These are phyloP conservation scores for Rhabdomys dilectus DNA, from an alignment of 2,113 vertebrate genomes.

Conservation along the genomic window DNA sequence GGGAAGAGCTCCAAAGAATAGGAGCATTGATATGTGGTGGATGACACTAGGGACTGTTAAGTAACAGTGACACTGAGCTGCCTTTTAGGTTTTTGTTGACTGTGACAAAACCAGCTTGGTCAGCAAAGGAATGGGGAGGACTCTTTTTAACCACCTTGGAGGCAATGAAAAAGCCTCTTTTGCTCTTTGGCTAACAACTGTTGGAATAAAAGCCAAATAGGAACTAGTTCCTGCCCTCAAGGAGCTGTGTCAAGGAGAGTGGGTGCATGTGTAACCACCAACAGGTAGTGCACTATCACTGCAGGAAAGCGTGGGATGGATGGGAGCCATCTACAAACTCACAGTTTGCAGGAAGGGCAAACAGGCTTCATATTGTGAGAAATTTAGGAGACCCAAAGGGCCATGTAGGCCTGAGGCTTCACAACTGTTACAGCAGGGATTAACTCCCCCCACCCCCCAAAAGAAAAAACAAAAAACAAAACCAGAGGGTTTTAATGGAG, in stretches of 20 bases:
- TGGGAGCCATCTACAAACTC: not conserved
- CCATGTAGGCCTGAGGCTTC: not conserved
- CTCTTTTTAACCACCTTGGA: constrained; percentile 57
- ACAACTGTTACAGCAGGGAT: not conserved
- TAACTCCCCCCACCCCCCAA: not conserved
- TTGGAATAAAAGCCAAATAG: constrained; percentile 3
- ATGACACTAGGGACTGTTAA: constrained; percentile 71
- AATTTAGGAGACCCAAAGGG: not conserved
- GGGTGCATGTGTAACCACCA: not conserved
- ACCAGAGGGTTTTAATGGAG: not conserved
- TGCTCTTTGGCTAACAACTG: constrained; percentile 18
- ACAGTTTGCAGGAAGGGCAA: not conserved
- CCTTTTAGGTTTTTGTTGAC: constrained; percentile 69
- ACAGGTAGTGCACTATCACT: not conserved
- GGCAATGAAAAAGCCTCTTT: constrained; percentile 46
- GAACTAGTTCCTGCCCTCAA: constrained; percentile 49
- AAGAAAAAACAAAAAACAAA: not conserved
- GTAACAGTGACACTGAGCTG: constrained; percentile 58
- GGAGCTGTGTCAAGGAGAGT: constrained; percentile 11
- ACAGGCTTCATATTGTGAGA: not conserved
- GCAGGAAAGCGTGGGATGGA: not conserved
- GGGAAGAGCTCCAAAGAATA: constrained; percentile 70
- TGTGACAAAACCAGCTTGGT: constrained; percentile 57
- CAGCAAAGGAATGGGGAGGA: constrained; percentile 58
- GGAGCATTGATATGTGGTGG: constrained; percentile 68